Evolutionary conservation across 2,888 invertebrate genomes (phyloP).

Genomic region (Dasypogon diadema): DNA sequence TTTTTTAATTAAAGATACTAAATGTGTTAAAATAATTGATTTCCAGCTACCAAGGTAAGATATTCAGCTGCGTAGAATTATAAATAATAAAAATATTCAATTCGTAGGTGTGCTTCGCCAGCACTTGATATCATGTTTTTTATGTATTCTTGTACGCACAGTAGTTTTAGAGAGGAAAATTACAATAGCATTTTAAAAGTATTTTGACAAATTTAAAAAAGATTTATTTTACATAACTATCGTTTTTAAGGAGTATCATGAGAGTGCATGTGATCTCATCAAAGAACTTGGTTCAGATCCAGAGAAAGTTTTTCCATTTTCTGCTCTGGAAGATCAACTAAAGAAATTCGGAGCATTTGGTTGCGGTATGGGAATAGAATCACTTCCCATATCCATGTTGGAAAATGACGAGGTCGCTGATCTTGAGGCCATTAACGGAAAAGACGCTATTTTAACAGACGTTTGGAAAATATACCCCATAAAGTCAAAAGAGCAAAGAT

Average conservation of each 20-base stretch:
- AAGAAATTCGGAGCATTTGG: slow-evolving; percentile 70
- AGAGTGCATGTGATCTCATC: slow-evolving; percentile 71
- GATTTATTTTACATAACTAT: background rate
- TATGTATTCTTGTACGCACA: slow-evolving; percentile 74
- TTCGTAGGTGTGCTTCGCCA: slow-evolving; percentile 70
- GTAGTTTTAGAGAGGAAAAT: slow-evolving; percentile 71
- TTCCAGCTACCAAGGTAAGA: slow-evolving; percentile 73
- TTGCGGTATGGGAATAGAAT: slow-evolving; percentile 71
- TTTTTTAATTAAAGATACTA: slow-evolving; percentile 71
- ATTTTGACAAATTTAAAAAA: slow-evolving; percentile 7
- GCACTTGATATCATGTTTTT: slow-evolving; percentile 74
- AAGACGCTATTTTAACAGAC: slow-evolving; percentile 70
- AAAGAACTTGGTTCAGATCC: slow-evolving; percentile 74
- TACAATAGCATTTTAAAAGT: slow-evolving; percentile 70
- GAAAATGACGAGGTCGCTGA: slow-evolving; percentile 71
- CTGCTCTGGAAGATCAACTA: slow-evolving; percentile 66
- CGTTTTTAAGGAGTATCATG: slow-evolving; percentile 72
- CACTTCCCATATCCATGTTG: slow-evolving; percentile 70
- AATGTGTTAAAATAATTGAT: slow-evolving; percentile 74
- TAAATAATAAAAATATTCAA: background rate
- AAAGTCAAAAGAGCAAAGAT: slow-evolving; percentile 72
- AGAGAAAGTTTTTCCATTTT: slow-evolving; percentile 68
- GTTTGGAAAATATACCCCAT: slow-evolving; percentile 76
- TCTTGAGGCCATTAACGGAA: slow-evolving; percentile 66
- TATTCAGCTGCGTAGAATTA: background rate